These are phyloP conservation scores for Linyphia triangularis DNA, from an alignment of 2,888 invertebrate species.

Conservation along the genomic window DNA sequence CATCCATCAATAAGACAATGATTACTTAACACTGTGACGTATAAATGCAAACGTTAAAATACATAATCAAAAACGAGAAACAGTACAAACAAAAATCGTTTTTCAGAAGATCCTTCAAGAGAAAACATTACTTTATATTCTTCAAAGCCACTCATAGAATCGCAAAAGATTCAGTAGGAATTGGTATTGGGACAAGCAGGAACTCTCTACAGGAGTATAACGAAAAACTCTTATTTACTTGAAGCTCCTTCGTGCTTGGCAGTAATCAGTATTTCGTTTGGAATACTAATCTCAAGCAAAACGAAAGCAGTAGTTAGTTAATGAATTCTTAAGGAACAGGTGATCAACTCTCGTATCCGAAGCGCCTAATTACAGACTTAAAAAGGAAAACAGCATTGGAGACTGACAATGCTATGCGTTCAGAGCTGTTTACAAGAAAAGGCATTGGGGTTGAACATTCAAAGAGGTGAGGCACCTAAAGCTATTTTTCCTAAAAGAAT, in stretches of 20 bases:
- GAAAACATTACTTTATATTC: too few species aligned
- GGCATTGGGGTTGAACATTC: background rate
- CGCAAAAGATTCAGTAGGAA: background rate
- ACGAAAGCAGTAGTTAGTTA: constrained; percentile 65
- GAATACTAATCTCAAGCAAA: constrained; percentile 54
- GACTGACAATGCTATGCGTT: constrained; percentile 15
- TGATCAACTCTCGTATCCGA: constrained; percentile 60
- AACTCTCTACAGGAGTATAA: background rate
- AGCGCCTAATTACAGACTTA: constrained; percentile 61
- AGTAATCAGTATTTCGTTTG: constrained; percentile 48
- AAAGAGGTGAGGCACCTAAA: constrained; percentile 47
- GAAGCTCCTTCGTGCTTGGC: constrained; percentile 55
- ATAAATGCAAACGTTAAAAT: too few species aligned
- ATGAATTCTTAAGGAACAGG: constrained; percentile 68
- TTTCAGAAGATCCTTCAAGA: too few species aligned
- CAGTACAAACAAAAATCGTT: too few species aligned
- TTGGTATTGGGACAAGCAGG: constrained; percentile 8
- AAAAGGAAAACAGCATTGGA: constrained; percentile 29
- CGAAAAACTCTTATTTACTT: constrained; percentile 22
- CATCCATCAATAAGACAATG: too few species aligned
- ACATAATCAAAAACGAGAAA: too few species aligned
- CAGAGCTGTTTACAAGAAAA: constrained; percentile 48
- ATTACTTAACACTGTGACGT: too few species aligned
- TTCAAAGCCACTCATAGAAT: background rate
- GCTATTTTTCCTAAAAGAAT: constrained; percentile 55